Conservation (phyloP, 2,888 invertebrate species). For the Campopleginae sp. region DNA sequence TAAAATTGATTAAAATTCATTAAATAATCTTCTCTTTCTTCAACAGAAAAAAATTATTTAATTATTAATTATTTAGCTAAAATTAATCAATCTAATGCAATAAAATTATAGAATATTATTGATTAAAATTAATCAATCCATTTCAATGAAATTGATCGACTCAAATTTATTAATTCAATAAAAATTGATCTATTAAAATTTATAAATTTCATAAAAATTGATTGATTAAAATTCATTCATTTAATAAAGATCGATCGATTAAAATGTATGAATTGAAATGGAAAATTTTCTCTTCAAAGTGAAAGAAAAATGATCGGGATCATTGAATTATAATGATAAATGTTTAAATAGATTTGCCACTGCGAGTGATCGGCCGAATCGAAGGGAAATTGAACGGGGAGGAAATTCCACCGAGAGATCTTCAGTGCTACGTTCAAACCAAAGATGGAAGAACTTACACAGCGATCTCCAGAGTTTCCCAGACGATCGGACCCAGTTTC, state of each 20-base stretch:
- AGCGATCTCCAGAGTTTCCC: constrained; percentile 93
- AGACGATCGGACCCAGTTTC: constrained; percentile 90
- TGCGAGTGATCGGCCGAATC: constrained; percentile 95
- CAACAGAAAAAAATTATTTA: no score
- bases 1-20: neutral
- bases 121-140: no score
- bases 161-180: no score
- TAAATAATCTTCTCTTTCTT: no score
- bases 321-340: neutral
- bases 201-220: neutral
- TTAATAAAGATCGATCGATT: no score
- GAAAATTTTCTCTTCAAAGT: neutral
- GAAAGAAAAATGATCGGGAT: neutral
- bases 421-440: constrained; percentile 97
- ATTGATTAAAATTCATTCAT: no score
- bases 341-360: constrained; percentile 88
- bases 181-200: neutral
- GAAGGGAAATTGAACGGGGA: constrained; percentile 93
- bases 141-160: no score
- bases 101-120: no score
- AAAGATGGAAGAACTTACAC: constrained; percentile 95
- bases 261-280: no score
- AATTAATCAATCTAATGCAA: no score
- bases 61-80: no score
- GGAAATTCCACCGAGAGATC: constrained; percentile 89